A percentile compares a stretch with the other conserved stretches of the same genome.
phyloP scores from a whole-genome alignment of 2,113 vertebrate genomes.

The Psilopogon haemacephalus region DNA sequence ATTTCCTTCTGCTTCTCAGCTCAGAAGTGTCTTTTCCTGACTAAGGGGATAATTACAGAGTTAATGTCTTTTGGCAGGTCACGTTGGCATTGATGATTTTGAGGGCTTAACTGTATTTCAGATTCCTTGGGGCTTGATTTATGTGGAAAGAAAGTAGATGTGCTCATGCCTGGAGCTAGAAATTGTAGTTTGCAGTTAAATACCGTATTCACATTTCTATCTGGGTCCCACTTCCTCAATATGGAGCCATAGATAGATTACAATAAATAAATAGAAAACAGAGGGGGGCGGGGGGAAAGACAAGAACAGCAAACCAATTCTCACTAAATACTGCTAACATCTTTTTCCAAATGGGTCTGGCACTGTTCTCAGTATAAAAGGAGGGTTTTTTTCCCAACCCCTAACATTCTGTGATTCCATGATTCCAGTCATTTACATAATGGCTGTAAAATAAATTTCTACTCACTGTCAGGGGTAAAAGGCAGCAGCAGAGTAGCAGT shows the following conservation, averaged over 20 bases:
- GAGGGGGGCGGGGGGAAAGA: not conserved
- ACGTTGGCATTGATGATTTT: not conserved
- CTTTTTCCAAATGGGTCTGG: not conserved
- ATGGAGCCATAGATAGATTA: not conserved
- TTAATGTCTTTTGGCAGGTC: constrained; percentile 1
- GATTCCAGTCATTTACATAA: not conserved
- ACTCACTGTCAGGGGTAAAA: not conserved
- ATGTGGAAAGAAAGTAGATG: not conserved
- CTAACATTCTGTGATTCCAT: too few species aligned
- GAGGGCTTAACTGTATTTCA: not conserved
- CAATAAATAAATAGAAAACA: not conserved
- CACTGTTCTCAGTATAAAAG: not conserved
- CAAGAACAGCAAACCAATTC: not conserved
- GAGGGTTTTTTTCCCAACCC: not conserved
- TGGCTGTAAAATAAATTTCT: not conserved
- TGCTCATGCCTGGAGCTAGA: not conserved
- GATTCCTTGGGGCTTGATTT: not conserved
- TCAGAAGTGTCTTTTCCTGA: not conserved
- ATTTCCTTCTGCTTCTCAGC: not conserved
- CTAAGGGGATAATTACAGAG: not conserved
- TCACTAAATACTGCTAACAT: not conserved
- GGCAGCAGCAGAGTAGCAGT: not conserved
- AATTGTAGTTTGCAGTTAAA: not conserved
- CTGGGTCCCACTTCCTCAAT: not conserved
- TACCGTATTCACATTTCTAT: not conserved